Conservation (phyloP, 35 echinoderm and acorn worm species). For the Amphiura filiformis region DNA sequence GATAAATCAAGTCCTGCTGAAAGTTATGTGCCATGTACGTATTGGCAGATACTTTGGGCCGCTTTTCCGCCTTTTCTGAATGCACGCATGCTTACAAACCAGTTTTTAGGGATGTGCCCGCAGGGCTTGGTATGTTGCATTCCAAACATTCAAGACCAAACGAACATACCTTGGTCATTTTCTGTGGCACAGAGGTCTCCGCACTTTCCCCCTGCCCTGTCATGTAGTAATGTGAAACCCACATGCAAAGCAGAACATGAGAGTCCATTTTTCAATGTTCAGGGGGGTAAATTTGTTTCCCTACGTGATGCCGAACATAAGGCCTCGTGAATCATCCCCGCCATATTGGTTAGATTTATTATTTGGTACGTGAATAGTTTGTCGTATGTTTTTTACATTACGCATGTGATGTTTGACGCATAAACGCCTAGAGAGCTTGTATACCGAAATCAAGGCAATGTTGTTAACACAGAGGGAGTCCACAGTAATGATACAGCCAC, state of each 20-base stretch:
- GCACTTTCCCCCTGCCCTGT: not conserved
- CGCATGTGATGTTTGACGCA: not conserved
- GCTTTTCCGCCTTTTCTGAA: not conserved
- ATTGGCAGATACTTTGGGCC: not conserved
- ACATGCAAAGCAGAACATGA: not conserved
- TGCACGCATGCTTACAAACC: not conserved
- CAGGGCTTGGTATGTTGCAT: not conserved
- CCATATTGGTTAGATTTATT: not conserved
- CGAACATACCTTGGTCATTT: constrained; percentile 1
- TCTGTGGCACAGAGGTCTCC: not conserved
- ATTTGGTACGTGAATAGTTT: not conserved
- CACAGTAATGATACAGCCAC: too few relatives aligned
- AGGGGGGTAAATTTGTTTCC: not conserved
- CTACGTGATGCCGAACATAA: not conserved
- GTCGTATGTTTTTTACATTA: constrained; percentile 1
- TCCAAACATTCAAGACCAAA: not conserved
- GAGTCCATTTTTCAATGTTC: not conserved
- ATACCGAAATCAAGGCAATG: too few relatives aligned
- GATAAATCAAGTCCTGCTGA: constrained; percentile 2
- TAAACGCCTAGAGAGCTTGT: too few relatives aligned
- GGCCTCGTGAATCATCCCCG: not conserved
- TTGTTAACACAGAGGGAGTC: too few relatives aligned
- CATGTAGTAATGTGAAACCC: not conserved
- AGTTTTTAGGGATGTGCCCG: not conserved
- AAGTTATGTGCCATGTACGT: constrained; percentile 1